phyloP scores from a whole-genome alignment of 2,113 vertebrate species.

The Sardina pilchardus region DNA sequence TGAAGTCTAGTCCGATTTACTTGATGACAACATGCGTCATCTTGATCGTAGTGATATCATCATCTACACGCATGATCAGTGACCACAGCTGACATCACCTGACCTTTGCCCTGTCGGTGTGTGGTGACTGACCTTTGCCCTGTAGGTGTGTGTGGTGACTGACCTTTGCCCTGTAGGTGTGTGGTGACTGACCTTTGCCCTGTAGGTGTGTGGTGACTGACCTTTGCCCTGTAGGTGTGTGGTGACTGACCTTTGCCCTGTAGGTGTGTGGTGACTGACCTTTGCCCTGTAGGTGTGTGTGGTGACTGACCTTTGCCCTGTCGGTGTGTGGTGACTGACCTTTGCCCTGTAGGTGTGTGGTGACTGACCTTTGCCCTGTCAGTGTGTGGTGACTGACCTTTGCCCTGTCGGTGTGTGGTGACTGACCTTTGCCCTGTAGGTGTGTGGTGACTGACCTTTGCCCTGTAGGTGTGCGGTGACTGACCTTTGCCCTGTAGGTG shows the following conservation, averaged over 20 bases:
- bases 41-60: neutral
- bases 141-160: conserved; percentile 75
- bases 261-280: conserved; percentile 73
- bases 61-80: neutral
- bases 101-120: neutral
- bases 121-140: conserved; percentile 73
- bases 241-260: conserved; percentile 76
- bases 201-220: conserved; percentile 76
- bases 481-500: conserved; percentile 82
- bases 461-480: neutral
- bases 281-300: neutral
- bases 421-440: conserved; percentile 79
- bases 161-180: neutral
- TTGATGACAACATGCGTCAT: neutral
- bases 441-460: conserved; percentile 70
- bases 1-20: neutral
- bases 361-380: conserved; percentile 78
- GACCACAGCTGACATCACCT: neutral
- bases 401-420: neutral
- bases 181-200: conserved; percentile 73
- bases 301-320: conserved; percentile 76
- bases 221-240: neutral
- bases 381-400: conserved; percentile 70
- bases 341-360: neutral
- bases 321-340: conserved; percentile 73